A percentile compares a stretch with the other conserved stretches of the same genome.
Conservation (phyloP, 2,888 invertebrate genomes). For the Melanchra persicariae region DNA sequence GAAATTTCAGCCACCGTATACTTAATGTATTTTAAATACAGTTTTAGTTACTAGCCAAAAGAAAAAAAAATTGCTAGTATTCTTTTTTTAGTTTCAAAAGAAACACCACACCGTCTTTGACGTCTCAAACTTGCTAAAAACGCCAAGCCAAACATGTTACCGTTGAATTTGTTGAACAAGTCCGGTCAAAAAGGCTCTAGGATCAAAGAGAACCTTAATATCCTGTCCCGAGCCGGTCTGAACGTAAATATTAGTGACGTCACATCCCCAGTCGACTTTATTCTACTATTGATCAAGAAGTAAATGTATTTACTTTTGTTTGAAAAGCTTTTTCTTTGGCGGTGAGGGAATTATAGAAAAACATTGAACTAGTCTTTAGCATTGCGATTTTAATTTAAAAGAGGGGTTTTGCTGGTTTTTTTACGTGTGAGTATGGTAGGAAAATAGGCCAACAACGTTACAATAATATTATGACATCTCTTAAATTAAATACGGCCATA, state of each 20-base stretch:
- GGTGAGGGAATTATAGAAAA: slow-evolving; percentile 47
- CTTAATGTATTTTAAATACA: no score
- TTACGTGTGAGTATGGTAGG: neutral
- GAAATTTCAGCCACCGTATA: no score
- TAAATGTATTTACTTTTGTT: slow-evolving; percentile 54
- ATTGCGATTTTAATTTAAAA: slow-evolving; percentile 25
- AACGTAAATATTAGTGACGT: slow-evolving; percentile 76
- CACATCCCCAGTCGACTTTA: slow-evolving; percentile 62
- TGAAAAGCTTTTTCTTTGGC: slow-evolving; percentile 31
- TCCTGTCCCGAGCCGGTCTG: slow-evolving; percentile 67
- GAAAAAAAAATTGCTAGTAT: neutral
- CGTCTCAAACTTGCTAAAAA: slow-evolving; percentile 60
- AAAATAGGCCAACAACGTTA: neutral
- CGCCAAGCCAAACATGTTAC: slow-evolving; percentile 73
- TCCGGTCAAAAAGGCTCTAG: slow-evolving; percentile 76
- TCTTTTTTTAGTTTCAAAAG: slow-evolving; percentile 4
- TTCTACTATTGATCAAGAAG: slow-evolving; percentile 43
- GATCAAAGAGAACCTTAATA: slow-evolving; percentile 77
- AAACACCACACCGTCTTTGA: slow-evolving; percentile 1
- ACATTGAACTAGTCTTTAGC: slow-evolving; percentile 19
- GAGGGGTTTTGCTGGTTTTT: neutral
- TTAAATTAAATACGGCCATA: neutral
- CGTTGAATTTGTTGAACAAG: slow-evolving; percentile 75
- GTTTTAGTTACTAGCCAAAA: no score
- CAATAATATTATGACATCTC: neutral